These are phyloP conservation scores for Orchesellides sinensis DNA, from an alignment of 2,888 invertebrate species.

Conservation along the genomic window DNA sequence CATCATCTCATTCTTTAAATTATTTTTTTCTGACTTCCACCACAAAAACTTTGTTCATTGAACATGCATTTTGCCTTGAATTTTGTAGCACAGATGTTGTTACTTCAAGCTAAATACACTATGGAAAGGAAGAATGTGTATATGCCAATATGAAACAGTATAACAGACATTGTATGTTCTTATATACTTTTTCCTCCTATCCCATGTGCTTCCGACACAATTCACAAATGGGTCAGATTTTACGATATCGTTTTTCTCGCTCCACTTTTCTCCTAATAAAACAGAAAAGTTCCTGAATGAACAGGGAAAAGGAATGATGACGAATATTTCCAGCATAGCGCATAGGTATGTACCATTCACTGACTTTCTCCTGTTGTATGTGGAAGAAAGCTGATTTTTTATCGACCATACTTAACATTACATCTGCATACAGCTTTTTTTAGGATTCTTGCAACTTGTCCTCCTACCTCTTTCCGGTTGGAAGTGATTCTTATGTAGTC, in stretches of 20 bases:
- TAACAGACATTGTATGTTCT: not conserved
- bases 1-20: slow-evolving; percentile 16
- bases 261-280: slow-evolving; percentile 26
- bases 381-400: not conserved
- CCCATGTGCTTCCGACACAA: slow-evolving; percentile 36
- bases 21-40: not conserved
- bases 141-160: too few relatives aligned
- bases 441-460: not conserved
- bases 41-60: slow-evolving; percentile 4
- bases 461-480: not conserved
- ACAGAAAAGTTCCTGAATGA: slow-evolving; percentile 28
- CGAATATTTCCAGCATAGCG: not conserved
- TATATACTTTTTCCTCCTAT: not conserved
- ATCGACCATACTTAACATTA: not conserved
- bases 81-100: slow-evolving; percentile 6
- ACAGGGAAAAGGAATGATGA: not conserved
- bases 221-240: slow-evolving; percentile 43
- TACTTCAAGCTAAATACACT: too few relatives aligned
- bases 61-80: slow-evolving; percentile 15
- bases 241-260: slow-evolving; percentile 26
- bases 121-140: too few relatives aligned
- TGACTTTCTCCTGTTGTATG: not conserved
- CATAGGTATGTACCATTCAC: too few relatives aligned
- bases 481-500: not conserved
- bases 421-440: not conserved